Conservation (phyloP, 2,797 vertebrate species). For the Eutrigla gurnardus region DNA sequence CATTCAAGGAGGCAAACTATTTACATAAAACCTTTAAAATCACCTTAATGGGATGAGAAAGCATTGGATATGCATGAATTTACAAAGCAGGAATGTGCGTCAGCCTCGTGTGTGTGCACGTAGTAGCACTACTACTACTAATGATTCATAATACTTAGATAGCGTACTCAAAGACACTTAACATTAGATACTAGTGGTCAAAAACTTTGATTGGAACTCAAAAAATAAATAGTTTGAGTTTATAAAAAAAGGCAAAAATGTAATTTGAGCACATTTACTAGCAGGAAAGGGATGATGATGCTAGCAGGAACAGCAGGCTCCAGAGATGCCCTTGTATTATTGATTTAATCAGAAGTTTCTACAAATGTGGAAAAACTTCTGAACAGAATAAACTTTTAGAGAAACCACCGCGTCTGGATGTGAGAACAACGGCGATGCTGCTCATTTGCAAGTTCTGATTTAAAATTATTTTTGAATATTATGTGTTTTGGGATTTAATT, state of each 20-base stretch:
- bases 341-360: background rate
- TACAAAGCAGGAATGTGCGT: background rate
- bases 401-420: background rate
- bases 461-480: background rate
- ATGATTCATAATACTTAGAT: no score
- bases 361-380: background rate
- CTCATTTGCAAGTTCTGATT: background rate
- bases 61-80: constrained; percentile 8
- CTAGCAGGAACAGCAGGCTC: background rate
- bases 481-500: background rate
- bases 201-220: no score
- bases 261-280: no score
- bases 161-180: no score
- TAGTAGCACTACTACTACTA: no score
- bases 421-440: background rate
- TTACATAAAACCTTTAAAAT: constrained; percentile 42
- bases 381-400: background rate
- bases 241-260: no score
- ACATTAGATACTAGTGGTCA: background rate
- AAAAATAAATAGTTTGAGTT: no score
- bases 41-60: background rate
- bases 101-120: accelerated
- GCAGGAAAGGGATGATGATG: background rate
- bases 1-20: constrained; percentile 10
- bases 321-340: background rate